These are phyloP conservation scores for Leptinotarsa rubiginosa DNA, from an alignment of 2,888 invertebrate species.

Conservation along the genomic window DNA sequence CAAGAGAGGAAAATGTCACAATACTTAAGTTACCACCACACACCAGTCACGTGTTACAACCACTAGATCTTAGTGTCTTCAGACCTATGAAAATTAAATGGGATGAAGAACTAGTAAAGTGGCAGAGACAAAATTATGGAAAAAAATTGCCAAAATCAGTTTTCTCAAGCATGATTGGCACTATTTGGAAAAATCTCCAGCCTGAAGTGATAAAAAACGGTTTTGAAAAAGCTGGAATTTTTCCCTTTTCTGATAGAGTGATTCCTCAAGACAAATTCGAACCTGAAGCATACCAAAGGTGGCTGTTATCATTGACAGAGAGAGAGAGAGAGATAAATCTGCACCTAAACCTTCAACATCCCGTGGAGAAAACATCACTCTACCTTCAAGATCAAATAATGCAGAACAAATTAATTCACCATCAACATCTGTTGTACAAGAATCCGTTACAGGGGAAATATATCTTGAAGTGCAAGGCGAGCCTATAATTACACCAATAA, in stretches of 20 bases:
- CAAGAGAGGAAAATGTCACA: constrained; percentile 15
- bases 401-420: constrained; percentile 12
- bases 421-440: constrained; percentile 13
- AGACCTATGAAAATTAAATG: constrained; percentile 45
- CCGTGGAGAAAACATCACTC: constrained; percentile 10
- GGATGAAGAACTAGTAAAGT: constrained; percentile 44
- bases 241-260: constrained; percentile 10
- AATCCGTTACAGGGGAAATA: constrained; percentile 11
- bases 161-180: constrained; percentile 14
- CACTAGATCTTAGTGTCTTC: constrained; percentile 51
- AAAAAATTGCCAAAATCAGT: constrained; percentile 8
- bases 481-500: constrained; percentile 15
- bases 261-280: constrained; percentile 20
- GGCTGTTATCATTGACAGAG: constrained; percentile 1
- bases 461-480: constrained; percentile 7
- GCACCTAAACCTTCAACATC: constrained; percentile 12
- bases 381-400: constrained; percentile 15
- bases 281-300: constrained; percentile 18
- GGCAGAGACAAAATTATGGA: constrained; percentile 44
- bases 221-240: constrained; percentile 14
- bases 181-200: constrained; percentile 12
- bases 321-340: constrained; percentile 1
- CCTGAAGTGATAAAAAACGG: constrained; percentile 12
- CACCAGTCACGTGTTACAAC: constrained; percentile 51
- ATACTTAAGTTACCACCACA: constrained; percentile 50